A percentile compares a stretch with the other conserved stretches of the same genome.
These are phyloP conservation scores for Argopecten irradians DNA, from an alignment of 1,140 invertebrate species.

Conservation along the genomic window DNA sequence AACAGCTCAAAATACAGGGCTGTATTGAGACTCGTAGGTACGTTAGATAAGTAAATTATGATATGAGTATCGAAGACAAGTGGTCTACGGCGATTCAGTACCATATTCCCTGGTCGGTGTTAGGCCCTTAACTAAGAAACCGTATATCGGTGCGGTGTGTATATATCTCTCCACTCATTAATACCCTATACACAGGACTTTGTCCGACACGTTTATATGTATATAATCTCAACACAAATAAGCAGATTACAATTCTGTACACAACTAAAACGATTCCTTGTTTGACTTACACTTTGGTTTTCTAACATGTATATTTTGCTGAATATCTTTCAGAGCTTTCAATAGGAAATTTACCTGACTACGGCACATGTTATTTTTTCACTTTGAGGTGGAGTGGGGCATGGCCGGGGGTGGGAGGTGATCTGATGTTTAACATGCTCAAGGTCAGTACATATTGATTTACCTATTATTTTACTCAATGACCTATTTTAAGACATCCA, in stretches of 20 bases:
- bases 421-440: too few relatives aligned
- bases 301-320: background rate
- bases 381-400: too few relatives aligned
- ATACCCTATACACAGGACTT: background rate
- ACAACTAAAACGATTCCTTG: background rate
- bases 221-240: background rate
- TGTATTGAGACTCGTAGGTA: background rate
- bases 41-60: background rate
- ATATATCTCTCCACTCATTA: background rate
- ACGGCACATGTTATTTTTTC: background rate
- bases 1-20: background rate
- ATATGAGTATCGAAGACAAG: background rate
- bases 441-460: too few relatives aligned
- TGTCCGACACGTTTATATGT: background rate
- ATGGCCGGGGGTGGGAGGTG: too few relatives aligned
- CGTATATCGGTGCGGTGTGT: background rate
- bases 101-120: background rate
- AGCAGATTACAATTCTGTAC: background rate
- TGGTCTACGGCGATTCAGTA: background rate
- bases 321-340: background rate
- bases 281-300: background rate
- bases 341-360: background rate
- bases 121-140: background rate
- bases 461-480: too few relatives aligned
- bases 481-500: too few relatives aligned